Base-by-base conservation (phyloP, 2,797 vertebrate genomes). In the Enteromius viviparus region DNA sequence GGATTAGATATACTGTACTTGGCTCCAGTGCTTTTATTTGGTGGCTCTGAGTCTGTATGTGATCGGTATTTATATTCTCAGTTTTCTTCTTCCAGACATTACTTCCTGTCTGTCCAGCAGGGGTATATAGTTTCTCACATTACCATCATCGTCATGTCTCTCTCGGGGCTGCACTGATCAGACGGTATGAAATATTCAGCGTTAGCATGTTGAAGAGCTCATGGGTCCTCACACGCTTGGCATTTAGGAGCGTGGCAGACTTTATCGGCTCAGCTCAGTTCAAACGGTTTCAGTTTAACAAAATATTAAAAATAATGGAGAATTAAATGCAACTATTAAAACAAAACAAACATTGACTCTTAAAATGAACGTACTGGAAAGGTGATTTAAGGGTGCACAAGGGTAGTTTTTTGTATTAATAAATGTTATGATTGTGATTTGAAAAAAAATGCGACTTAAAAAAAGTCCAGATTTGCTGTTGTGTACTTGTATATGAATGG, bases 141-240 rank as follows among this genome's bases (percentile, higher is more conserved):
- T 65, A 34, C 29, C 29, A 34, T 34, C 49, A 53, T 53, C 49
- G 21, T 21, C 34, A 37, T 37, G 49, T 53, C 4, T 51, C 5
- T 65, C 32, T 19, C 9, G 64, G 32, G 7, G 32, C 64, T 66
- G 64, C 32, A 40, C 76, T 58, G 32, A 70, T 60, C 62, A 76
- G 55, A 34, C 53, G 49, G 14, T 37, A 1, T n/a, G 11, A 45
- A 21, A n/a, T 72, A 19, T 75, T 78, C 3, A 66, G 17, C 9
- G 37, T 76, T 76, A 76, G 64, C 77, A 70, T 85, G 66, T 62
- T 75, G 29, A 86, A 76, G 81, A 62, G 76, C 58, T 75, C 60
- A 23, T 49, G 58, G 21, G 26, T 11, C 53, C 70, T 45, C 7
- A 51, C 40, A 47, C 26, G 29, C 69, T 72, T 29, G n/a, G n/a